Base-by-base conservation (phyloP, 1,140 invertebrate species). In the Venustaconcha ellipsiformis region DNA sequence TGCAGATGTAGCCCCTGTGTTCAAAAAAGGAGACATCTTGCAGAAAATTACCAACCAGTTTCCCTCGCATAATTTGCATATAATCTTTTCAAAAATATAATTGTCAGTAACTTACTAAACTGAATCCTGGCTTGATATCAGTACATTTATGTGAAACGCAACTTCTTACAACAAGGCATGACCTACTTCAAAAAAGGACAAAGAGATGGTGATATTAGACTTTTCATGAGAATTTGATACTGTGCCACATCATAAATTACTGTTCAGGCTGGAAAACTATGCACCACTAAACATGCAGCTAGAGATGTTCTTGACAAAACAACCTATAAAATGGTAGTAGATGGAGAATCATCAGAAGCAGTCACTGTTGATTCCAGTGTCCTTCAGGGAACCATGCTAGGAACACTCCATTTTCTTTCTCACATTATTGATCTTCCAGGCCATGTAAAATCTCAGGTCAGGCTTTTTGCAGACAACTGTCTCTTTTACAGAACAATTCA, bases 71-170 rank as follows among this genome's bases (percentile, higher is more conserved):
- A 59, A 13, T 65, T 78, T 17, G 15, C 72, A 60, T 79, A 74
- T 55, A 82, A 82, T 65, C n/a, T 82, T 17, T 30, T 82, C 2
- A 73, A 80, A 70, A 75, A 80, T 26, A 82, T 80, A 8, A 78
- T 80, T 13, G 71, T 70, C 55, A 66, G 37, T 37, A 70, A 78
- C 48, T 71, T 78, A 80, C 79, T 17, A 37, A 17, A 55, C 59
- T 78, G 26, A 80, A 81, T 57, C 71, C 79, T 23, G 71, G 79
- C 15, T 79, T 83, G 57, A 59, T 79, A 37, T 64, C 62, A 20
- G 72, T 76, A 14, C 71, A 69, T 57, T 83, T 70, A 2, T 78
- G 72, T 4, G 4, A 30, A 30, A 30, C 4, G 26, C 26, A 30
- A 30, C 26, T 30, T 30, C 2, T 3, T 30, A 30, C 26, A 30